Percentiles rank a stretch among this genome's conserved stretches.
Conservation (phyloP, 2,888 invertebrate species). For the Diarsia dahlii region DNA sequence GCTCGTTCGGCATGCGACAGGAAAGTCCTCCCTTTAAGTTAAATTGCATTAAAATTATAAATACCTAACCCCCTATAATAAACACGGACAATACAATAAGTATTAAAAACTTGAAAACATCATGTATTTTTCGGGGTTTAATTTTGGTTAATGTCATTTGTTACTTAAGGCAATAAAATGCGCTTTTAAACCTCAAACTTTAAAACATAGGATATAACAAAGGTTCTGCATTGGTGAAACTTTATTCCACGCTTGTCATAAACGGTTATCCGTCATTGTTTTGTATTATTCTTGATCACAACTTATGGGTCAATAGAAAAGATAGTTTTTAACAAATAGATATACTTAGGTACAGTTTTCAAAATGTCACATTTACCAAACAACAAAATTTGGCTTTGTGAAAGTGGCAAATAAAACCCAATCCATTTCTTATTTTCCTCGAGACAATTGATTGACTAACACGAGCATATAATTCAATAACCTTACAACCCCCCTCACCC, state of each 20-base stretch:
- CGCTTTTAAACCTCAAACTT: not conserved
- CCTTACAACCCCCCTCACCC: not conserved
- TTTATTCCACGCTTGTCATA: not conserved
- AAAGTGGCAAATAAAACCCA: conserved; percentile 1
- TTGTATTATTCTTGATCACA: not conserved
- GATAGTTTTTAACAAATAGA: not conserved
- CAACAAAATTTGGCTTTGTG: not conserved
- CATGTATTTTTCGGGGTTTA: not conserved
- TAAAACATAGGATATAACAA: not conserved
- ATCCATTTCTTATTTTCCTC: conserved; percentile 9
- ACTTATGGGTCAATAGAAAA: not conserved
- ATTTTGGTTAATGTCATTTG: not conserved
- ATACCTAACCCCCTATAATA: not conserved
- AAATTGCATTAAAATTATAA: not conserved
- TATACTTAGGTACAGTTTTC: not conserved
- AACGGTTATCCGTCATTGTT: not conserved
- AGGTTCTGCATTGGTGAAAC: not conserved
- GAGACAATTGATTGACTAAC: conserved; percentile 29
- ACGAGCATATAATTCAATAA: conserved; percentile 28
- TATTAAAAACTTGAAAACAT: not conserved
- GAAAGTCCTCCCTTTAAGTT: too few relatives aligned
- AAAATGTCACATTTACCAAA: not conserved
- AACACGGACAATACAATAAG: not conserved
- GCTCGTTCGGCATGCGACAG: too few relatives aligned
- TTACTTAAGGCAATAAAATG: not conserved